Conservation (phyloP, 1,140 invertebrate species). For the Nomia melanderi region DNA sequence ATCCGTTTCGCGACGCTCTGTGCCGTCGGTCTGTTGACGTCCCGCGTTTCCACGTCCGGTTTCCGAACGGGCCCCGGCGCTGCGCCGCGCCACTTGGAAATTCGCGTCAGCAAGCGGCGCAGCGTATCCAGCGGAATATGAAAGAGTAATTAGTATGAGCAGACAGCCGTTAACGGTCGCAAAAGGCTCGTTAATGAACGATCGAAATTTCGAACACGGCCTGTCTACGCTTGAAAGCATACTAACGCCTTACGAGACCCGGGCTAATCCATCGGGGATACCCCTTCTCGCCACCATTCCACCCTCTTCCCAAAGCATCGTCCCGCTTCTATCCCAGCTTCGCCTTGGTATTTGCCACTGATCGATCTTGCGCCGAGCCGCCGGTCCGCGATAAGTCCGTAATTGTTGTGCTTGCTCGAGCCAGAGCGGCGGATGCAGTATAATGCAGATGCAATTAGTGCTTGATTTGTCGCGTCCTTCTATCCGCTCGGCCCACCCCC, state of each 20-base stretch:
- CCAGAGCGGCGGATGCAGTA: slow-evolving; percentile 39
- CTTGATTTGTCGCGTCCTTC: slow-evolving; percentile 56
- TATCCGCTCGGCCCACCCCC: background rate
- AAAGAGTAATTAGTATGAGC: slow-evolving; percentile 66
- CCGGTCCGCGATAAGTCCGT: slow-evolving; percentile 56
- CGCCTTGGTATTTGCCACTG: slow-evolving; percentile 44
- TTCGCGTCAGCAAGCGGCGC: slow-evolving; percentile 3
- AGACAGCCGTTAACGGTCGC: slow-evolving; percentile 38
- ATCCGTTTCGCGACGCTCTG: background rate
- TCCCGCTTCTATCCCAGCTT: slow-evolving; percentile 12
- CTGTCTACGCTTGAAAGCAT: slow-evolving; percentile 36
- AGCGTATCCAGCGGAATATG: slow-evolving; percentile 54
- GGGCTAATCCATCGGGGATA: slow-evolving; percentile 54
- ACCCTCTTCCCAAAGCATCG: too few species aligned
- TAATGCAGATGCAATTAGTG: slow-evolving; percentile 62
- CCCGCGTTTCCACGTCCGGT: background rate
- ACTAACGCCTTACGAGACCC: slow-evolving; percentile 50
- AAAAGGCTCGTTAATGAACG: slow-evolving; percentile 62
- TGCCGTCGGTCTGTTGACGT: background rate
- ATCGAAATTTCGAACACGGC: slow-evolving; percentile 66
- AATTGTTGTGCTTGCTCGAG: slow-evolving; percentile 67
- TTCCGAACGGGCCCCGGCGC: background rate
- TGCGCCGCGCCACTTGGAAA: background rate
- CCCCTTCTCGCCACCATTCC: slow-evolving; percentile 15
- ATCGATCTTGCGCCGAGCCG: slow-evolving; percentile 56